phyloP scores from a whole-genome alignment of 2,797 vertebrate species.

The Rhinatrema bivittatum region DNA sequence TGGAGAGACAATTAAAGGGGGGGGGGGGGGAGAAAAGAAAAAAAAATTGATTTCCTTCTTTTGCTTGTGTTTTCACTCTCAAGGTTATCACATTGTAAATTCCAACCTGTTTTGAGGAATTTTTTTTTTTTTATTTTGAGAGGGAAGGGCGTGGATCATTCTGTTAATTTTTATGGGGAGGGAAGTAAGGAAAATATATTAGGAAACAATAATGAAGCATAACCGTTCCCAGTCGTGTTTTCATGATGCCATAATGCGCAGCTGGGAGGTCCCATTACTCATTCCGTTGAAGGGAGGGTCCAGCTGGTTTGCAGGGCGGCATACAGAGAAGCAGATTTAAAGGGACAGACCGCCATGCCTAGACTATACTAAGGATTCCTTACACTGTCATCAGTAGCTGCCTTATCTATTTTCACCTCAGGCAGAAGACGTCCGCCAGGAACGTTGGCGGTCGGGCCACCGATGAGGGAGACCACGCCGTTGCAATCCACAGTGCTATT shows the following conservation, averaged over 20 bases:
- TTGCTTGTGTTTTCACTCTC: no score
- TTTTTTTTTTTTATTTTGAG: slow-evolving; percentile 28
- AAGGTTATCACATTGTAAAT: no score
- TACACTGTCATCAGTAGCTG: slow-evolving; percentile 80
- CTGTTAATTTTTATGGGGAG: no score
- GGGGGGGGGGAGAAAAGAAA: no score
- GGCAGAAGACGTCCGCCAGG: slow-evolving; percentile 93
- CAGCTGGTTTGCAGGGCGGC: slow-evolving; percentile 12
- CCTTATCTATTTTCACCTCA: slow-evolving; percentile 98
- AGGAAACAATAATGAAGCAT: slow-evolving; percentile 8
- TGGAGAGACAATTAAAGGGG: neutral
- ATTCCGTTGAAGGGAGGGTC: slow-evolving; percentile 24
- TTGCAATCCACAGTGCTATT: slow-evolving; percentile 98
- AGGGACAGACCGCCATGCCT: slow-evolving; percentile 63
- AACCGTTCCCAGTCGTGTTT: neutral
- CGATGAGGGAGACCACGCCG: slow-evolving; percentile 94
- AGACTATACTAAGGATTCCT: slow-evolving; percentile 76
- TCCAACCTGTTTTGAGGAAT: slow-evolving; percentile 48
- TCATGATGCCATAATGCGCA: neutral
- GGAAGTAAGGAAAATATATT: slow-evolving; percentile 39
- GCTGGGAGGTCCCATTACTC: slow-evolving; percentile 24
- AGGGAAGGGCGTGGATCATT: slow-evolving; percentile 15
- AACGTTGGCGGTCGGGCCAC: slow-evolving; percentile 74
- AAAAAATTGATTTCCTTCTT: neutral
- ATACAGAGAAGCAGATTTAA: slow-evolving; percentile 20